These are phyloP conservation scores for Aphis gossypii DNA, from an alignment of 1,140 invertebrate genomes.

Conservation along the genomic window DNA sequence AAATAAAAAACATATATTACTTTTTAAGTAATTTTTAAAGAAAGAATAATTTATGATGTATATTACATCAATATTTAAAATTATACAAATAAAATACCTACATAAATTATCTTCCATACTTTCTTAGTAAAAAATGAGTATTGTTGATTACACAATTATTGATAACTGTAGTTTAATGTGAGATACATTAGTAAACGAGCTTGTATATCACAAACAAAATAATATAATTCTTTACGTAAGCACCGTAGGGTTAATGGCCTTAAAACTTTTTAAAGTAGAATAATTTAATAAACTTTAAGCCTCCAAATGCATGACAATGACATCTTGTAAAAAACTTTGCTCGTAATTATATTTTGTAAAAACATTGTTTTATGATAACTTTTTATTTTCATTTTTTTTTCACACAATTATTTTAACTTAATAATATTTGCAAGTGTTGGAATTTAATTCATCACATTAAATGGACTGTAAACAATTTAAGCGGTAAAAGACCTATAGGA, in stretches of 20 bases:
- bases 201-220: conserved; percentile 8
- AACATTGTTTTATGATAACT: background rate
- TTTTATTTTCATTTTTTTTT: background rate
- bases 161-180: background rate
- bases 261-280: conserved; percentile 28
- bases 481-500: background rate
- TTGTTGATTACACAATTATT: background rate
- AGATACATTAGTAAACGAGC: background rate
- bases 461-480: conserved; percentile 4
- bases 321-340: conserved; percentile 27
- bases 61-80: background rate
- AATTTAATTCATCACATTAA: conserved; percentile 39
- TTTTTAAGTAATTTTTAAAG: background rate
- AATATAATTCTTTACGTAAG: conserved; percentile 6
- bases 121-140: background rate
- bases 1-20: background rate
- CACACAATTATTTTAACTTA: conserved; percentile 6
- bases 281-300: conserved; percentile 24
- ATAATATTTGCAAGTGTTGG: background rate
- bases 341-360: conserved; percentile 15
- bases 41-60: background rate
- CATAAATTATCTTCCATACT: background rate
- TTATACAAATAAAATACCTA: background rate
- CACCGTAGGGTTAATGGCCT: background rate
- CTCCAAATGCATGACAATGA: background rate